Evolutionary conservation across 2,797 vertebrate species (phyloP).

Genomic region (Myotis findleyi): DNA sequence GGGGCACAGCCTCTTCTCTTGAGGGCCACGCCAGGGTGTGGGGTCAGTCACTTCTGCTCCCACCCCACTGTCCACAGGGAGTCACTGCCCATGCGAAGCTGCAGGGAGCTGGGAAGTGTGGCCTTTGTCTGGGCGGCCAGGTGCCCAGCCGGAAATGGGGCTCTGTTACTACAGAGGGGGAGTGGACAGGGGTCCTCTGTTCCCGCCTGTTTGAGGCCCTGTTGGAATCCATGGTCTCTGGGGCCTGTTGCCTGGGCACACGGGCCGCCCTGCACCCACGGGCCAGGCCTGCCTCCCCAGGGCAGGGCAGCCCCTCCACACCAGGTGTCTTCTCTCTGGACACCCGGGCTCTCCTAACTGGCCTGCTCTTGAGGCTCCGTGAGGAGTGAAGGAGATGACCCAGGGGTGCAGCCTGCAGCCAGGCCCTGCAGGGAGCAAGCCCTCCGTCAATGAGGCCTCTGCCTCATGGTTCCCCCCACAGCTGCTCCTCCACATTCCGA

Average conservation of each 20-base stretch:
- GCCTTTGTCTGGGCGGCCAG: background rate
- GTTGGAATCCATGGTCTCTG: background rate
- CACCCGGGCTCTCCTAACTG: background rate
- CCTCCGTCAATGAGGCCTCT: background rate
- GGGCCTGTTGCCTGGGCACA: background rate
- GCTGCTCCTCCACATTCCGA: background rate
- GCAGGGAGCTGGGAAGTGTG: background rate
- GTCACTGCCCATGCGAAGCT: background rate
- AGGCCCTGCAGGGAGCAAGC: background rate
- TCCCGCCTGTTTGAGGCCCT: background rate
- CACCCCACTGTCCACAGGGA: background rate
- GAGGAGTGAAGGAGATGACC: background rate
- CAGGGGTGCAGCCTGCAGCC: rapidly evolving
- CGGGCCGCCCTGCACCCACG: background rate
- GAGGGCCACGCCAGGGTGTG: background rate
- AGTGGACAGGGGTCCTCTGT: background rate
- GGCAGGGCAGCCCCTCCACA: background rate
- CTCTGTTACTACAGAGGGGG: background rate
- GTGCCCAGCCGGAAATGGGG: background rate
- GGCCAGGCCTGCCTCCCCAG: background rate
- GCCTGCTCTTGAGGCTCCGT: background rate
- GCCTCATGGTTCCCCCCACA: background rate
- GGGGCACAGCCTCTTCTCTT: background rate
- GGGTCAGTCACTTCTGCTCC: background rate
- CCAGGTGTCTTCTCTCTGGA: background rate